Conservation (phyloP, 2,888 invertebrate species). For the Desoria tigrina region DNA sequence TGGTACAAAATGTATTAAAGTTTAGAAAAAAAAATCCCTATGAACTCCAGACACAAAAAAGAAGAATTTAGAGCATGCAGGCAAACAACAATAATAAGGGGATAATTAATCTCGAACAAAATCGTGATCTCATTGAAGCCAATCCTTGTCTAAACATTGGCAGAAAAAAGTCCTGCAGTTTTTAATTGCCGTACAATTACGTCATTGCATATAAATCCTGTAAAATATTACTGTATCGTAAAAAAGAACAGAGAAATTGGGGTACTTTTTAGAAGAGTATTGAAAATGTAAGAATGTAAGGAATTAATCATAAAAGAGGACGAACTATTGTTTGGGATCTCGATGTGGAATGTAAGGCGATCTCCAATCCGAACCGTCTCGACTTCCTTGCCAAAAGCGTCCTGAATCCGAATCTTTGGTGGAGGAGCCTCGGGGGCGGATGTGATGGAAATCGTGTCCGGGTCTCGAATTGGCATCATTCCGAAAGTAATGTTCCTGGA, state of each 20-base stretch:
- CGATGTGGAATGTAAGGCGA: slow-evolving; percentile 90
- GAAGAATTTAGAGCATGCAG: slow-evolving; percentile 28
- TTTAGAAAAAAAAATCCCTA: neutral
- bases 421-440: slow-evolving; percentile 93
- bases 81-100: slow-evolving; percentile 11
- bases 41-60: no score
- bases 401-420: slow-evolving; percentile 87
- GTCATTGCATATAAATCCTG: no score
- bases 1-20: slow-evolving; percentile 24
- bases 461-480: slow-evolving; percentile 95
- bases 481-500: slow-evolving; percentile 95
- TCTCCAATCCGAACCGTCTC: slow-evolving; percentile 93
- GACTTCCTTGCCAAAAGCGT: slow-evolving; percentile 81
- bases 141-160: neutral
- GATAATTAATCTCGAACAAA: slow-evolving; percentile 18
- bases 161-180: neutral
- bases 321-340: slow-evolving; percentile 94
- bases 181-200: no score
- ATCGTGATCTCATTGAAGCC: slow-evolving; percentile 11
- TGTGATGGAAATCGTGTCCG: slow-evolving; percentile 93
- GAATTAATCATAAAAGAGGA: slow-evolving; percentile 50
- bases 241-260: no score
- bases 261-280: no score
- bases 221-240: no score
- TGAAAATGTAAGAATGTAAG: no score